Percentiles rank a stretch among this genome's conserved stretches.
These are phyloP conservation scores for Brachypalpus laphriformis DNA, from an alignment of 2,888 invertebrate genomes.

Conservation along the genomic window DNA sequence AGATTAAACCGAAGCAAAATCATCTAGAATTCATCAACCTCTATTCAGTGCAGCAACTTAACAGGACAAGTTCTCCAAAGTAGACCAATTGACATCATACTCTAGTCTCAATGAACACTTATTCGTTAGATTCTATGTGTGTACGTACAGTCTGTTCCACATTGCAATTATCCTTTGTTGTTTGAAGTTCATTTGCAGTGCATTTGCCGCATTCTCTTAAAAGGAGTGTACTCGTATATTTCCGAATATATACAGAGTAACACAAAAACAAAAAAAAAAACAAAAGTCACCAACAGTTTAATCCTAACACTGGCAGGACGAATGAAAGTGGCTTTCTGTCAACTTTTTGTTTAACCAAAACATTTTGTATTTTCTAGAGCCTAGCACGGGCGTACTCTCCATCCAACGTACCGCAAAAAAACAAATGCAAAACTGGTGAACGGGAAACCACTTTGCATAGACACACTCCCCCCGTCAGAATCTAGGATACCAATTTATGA, in stretches of 20 bases:
- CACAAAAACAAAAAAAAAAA: slow-evolving; percentile 4
- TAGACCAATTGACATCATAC: slow-evolving; percentile 56
- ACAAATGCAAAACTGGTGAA: slow-evolving; percentile 29
- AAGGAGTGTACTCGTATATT: background rate
- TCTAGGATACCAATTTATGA: slow-evolving; percentile 12
- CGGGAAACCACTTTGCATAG: background rate
- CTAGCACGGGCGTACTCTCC: background rate
- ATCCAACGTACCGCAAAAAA: slow-evolving; percentile 17
- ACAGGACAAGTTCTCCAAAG: slow-evolving; percentile 48
- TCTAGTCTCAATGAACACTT: slow-evolving; percentile 55
- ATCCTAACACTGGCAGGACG: slow-evolving; percentile 16
- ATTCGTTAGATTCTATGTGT: background rate
- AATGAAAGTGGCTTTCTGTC: slow-evolving; percentile 31
- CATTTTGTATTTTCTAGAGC: background rate
- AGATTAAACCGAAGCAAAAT: background rate
- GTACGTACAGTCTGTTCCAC: slow-evolving; percentile 10
- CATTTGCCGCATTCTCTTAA: slow-evolving; percentile 26
- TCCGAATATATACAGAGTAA: background rate
- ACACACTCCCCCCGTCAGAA: background rate
- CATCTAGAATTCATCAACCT: slow-evolving; percentile 54
- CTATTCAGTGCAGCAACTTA: slow-evolving; percentile 46
- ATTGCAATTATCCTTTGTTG: slow-evolving; percentile 56
- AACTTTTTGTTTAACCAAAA: slow-evolving; percentile 16
- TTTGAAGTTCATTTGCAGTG: background rate
- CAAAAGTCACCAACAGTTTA: slow-evolving; percentile 31